These are phyloP conservation scores for Colletes latitarsis DNA, from an alignment of 1,140 invertebrate species.

Conservation along the genomic window DNA sequence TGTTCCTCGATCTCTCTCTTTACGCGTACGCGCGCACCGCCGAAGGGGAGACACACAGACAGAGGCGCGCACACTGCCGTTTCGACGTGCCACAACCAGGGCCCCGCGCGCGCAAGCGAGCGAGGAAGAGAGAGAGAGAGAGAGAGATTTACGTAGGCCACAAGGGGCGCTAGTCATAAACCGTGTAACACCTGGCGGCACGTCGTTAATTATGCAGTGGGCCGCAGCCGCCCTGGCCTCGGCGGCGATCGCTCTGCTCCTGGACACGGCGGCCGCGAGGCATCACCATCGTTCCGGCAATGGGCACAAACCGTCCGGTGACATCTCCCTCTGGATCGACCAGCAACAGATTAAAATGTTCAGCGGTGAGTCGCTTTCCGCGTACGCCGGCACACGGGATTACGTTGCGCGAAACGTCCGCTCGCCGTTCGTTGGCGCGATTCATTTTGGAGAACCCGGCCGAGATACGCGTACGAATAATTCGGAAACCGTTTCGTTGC, in stretches of 20 bases:
- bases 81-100: no score
- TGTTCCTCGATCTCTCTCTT: conserved; percentile 18
- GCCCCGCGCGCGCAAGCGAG: not conserved
- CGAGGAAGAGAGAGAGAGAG: not conserved
- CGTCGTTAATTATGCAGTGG: conserved; percentile 71
- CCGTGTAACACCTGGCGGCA: conserved; percentile 59
- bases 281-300: conserved; percentile 74
- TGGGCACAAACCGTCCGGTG: conserved; percentile 80
- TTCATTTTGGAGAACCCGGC: no score
- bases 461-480: no score
- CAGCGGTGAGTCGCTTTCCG: conserved; percentile 85
- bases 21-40: conserved; percentile 2
- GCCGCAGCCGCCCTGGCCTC: conserved; percentile 70
- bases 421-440: not conserved
- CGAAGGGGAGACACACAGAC: not conserved
- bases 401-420: not conserved
- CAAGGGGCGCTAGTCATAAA: conserved; percentile 28
- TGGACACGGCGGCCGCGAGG: conserved; percentile 62
- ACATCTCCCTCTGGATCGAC: conserved; percentile 93
- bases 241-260: conserved; percentile 62
- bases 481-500: no score
- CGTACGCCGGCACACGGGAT: not conserved
- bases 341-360: conserved; percentile 94
- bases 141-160: conserved; percentile 31
- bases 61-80: no score